Base-by-base conservation (phyloP, 2,888 invertebrate genomes). In the Campoplex capitator region DNA sequence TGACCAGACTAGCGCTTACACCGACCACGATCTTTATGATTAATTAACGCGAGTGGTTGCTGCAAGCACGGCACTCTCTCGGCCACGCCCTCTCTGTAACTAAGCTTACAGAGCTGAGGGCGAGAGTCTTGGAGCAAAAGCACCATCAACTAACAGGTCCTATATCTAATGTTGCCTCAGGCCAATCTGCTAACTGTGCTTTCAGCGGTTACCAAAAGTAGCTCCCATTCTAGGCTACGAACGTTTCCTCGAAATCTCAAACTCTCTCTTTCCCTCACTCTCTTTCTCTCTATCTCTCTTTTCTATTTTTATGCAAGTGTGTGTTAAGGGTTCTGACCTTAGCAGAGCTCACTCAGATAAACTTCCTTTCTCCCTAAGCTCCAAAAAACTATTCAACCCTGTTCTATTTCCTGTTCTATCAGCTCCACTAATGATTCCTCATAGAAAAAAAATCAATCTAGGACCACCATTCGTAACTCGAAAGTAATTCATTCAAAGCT, bases 111-210 rank as follows among this genome's bases (percentile, higher is more conserved):
- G 68, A 48, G 62, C 67, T 23, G 62, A 42, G 54, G 16, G 68
- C 75, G 32, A 58, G 58, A 62, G 62, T 32, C 62, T 62, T 32
- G 58, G 11, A 62, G 62, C 62, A 62, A 32, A 45, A 58, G 56
- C 74, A 42, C 84, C 73, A 54, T 71, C 62, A 51, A 38, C 48
- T 51, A 35, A 48, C 45, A 65, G 62, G 45, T 62, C 70, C 16
- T 65, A 35, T 65, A 77, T 51, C 62, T 28, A 11, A 38, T 67
- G 70, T 62, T 48, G 73, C 83, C 67, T 42, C 73, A 32, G 83
- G 83, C 77, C 86, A 86, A 86, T 86, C 83, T 76, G 83, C 83
- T 83, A 83, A 86, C 86, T 76, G 67, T 58, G 76, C 86, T 86
- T 76, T 83, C 83, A 83, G 80, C 80, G 76, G 79, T 86, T 76